Evolutionary conservation across 2,797 vertebrate genomes (phyloP), one percentile per base, ranked within the genome.

Genomic region (Ficedula albicollis): DNA sequence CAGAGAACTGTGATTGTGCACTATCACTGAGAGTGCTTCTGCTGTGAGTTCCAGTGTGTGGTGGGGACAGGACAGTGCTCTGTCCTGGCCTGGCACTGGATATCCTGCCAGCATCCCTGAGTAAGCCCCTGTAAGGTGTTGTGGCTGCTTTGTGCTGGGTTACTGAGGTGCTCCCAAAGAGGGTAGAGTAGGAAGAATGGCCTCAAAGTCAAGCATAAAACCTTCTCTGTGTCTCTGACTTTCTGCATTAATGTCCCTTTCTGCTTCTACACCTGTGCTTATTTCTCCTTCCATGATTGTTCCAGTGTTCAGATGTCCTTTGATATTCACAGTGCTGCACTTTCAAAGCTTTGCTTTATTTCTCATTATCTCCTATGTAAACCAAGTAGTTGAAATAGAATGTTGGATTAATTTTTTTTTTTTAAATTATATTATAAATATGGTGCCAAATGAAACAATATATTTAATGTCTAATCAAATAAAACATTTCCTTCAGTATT

Each of bases 61-160:
- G 3, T 11, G 19, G 13, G 54, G 44, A 54, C 6, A 21, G 36
- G 10, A 7, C 15, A 44, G 30, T 14, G 56, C 11, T 18, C 9
- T 15, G 2, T 20, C 30, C 34, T 1, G 4, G 34, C 1, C 17
- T 38, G 3, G 3, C 23, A 2, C 13, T 54, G 34, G 29, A 1
- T 25, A 9, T 49, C 23, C 46, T 75, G 49, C 32, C 56, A 55
- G 41, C 38, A 54, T 13, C 44, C 46, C 56, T 13, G 9, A 3
- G 18, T 15, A 8, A 34, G 44, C 2, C 54, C 48, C 56, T 62
- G 8, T 3, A 3, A 18, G 17, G 6, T 32, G 49, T 4, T 14
- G 23, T 15, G 56, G 5, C n/a, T 83, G n/a, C 23, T 17, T 18
- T 66, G 8, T 38, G 7, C n/a, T 27, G 25, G 38, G 12, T 66